A percentile compares a stretch with the other conserved stretches of the same genome.
Conservation (phyloP, 2,113 vertebrate genomes). For the Rhipidura dahli region DNA sequence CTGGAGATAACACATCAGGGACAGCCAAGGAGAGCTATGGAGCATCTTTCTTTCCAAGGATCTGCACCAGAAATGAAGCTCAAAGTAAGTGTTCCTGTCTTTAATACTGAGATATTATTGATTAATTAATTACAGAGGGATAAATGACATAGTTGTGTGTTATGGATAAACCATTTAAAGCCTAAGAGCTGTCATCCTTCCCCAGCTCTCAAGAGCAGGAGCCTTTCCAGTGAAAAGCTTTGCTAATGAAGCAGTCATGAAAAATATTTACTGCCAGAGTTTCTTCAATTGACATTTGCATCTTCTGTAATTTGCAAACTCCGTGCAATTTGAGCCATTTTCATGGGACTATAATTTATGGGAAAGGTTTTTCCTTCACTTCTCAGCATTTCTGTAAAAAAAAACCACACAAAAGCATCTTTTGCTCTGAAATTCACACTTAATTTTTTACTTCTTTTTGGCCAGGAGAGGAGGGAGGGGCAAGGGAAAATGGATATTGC, state of each 20-base stretch:
- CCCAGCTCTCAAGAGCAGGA: background rate
- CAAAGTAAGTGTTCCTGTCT: background rate
- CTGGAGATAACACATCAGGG: background rate
- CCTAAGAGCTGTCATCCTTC: background rate
- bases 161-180: background rate
- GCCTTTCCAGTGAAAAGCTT: background rate
- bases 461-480: background rate
- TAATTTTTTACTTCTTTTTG: slow-evolving; percentile 60
- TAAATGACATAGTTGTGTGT: background rate
- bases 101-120: background rate
- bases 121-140: slow-evolving; percentile 20
- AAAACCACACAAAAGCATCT: background rate
- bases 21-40: background rate
- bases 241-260: background rate
- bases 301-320: slow-evolving; percentile 19
- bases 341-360: background rate
- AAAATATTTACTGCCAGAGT: slow-evolving; percentile 47
- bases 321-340: background rate
- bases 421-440: slow-evolving; percentile 49
- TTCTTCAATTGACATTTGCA: background rate
- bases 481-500: slow-evolving; percentile 13
- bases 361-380: background rate
- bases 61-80: background rate
- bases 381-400: background rate
- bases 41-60: background rate